Base-by-base conservation (phyloP, 2,888 invertebrate genomes). In the Chouioia cunea region DNA sequence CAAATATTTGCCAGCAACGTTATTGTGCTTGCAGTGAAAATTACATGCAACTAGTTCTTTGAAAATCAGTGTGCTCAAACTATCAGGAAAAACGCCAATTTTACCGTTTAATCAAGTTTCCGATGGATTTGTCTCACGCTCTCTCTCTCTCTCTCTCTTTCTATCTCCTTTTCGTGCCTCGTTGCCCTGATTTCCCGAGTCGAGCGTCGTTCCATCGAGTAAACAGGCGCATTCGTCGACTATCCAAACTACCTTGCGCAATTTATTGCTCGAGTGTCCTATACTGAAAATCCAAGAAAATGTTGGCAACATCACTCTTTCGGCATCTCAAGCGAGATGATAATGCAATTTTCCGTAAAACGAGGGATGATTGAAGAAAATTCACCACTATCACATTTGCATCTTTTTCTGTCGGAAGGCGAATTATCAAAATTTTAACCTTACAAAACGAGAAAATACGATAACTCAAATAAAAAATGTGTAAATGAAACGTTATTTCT, bases 191-290 rank as follows among this genome's bases (percentile, higher is more conserved):
- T 36, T 36, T 36, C 10, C 36, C 36, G 10, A 36, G 36, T 36
- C 12, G 10, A 10, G 12, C 27, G 54, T 14, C 18, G 16, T 15
- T 27, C 27, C 66, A 46, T 14, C 58, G 46, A 52, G 66, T 59
- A 59, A 66, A 66, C 66, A 52, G n/a, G 46, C 36, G 46, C 20
- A 50, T 56, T 47, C 57, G 16, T 36, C 46, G 62, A 54, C 53
- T 36, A 60, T 60, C 60, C 60, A 47, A 67, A 67, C 60, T 67
- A 67, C 47, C 60, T n/a, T 43, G 46, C 46, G 60, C 47, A 67
- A 54, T 67, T 67, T 60, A 67, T 67, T 67, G 36, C 20, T 54
- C 16, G 47, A 67, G 43, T 43, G 60, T 54, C 27, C 22, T 66
- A 1, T 36, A 12, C 36, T 12, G 6, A 27, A 6, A 27, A n/a